Conservation (phyloP, 2,888 invertebrate genomes). For the Hypselothyrea guttata region DNA sequence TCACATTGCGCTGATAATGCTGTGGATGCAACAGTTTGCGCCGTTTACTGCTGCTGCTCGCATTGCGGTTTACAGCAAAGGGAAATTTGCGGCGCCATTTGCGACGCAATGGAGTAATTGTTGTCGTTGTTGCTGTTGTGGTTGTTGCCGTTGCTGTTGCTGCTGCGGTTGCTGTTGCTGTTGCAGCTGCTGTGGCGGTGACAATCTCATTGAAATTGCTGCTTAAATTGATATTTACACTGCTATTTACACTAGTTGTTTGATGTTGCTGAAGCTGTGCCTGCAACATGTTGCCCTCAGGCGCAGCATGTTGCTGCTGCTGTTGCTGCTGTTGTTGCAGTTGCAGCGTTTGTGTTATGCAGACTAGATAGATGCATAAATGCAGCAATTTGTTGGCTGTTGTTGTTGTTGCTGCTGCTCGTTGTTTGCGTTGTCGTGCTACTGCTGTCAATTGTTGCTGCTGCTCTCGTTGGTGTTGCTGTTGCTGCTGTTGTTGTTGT, state of each 20-base stretch:
- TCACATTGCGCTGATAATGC: slow-evolving; percentile 60
- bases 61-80: slow-evolving; percentile 34
- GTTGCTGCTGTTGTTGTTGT: slow-evolving; percentile 31
- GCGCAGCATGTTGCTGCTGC: slow-evolving; percentile 40
- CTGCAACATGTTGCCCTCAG: slow-evolving; percentile 65
- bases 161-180: slow-evolving; percentile 31
- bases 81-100: slow-evolving; percentile 72
- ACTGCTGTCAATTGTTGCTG: slow-evolving; percentile 16
- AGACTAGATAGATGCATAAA: slow-evolving; percentile 63
- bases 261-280: slow-evolving; percentile 38
- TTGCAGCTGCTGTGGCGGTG: slow-evolving; percentile 42
- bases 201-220: slow-evolving; percentile 75
- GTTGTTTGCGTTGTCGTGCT: slow-evolving; percentile 19
- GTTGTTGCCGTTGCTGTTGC: slow-evolving; percentile 20
- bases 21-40: slow-evolving; percentile 62
- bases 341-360: slow-evolving; percentile 61
- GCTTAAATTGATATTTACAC: slow-evolving; percentile 73
- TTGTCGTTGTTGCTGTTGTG: slow-evolving; percentile 39
- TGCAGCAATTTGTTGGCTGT: slow-evolving; percentile 55
- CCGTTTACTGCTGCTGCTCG: slow-evolving; percentile 61
- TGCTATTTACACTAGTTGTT: slow-evolving; percentile 74
- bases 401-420: slow-evolving; percentile 18
- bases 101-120: slow-evolving; percentile 55
- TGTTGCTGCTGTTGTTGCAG: slow-evolving; percentile 43
- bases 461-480: slow-evolving; percentile 15